Evolutionary conservation across 1,140 invertebrate genomes (phyloP).

Genomic region (Lepidurus apus): DNA sequence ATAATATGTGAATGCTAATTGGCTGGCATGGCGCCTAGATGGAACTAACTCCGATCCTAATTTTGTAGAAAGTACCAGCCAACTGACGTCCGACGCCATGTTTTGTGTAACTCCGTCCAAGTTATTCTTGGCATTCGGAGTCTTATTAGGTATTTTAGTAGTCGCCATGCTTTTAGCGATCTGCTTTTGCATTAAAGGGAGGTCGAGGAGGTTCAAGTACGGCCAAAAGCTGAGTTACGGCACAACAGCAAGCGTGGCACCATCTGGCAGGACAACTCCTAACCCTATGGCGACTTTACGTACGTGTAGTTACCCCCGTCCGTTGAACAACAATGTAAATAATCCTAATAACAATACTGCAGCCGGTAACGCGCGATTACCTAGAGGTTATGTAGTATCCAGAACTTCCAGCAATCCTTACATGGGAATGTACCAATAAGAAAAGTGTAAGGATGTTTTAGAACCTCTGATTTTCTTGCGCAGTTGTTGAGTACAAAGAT

Average conservation of each 20-base stretch:
- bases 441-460: not conserved
- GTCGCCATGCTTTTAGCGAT: constrained; percentile 40
- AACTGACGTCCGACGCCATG: constrained; percentile 33
- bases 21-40: not conserved
- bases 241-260: not conserved
- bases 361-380: not conserved
- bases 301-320: not conserved
- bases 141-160: constrained; percentile 39
- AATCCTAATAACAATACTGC: not conserved
- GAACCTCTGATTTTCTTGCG: not conserved
- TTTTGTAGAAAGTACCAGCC: constrained; percentile 14
- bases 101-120: constrained; percentile 41
- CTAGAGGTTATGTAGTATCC: not conserved
- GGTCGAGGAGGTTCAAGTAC: constrained; percentile 5
- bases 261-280: not conserved
- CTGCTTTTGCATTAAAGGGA: constrained; percentile 39
- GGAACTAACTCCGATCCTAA: not conserved
- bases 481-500: not conserved
- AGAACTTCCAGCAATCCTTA: not conserved
- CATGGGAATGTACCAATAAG: constrained; percentile 10
- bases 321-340: not conserved
- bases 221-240: constrained; percentile 23
- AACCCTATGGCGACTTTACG: not conserved
- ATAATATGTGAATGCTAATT: not conserved
- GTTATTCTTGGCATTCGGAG: constrained; percentile 39